Conservation (phyloP, 1,140 invertebrate genomes). For the Archegozetes longisetosus region DNA sequence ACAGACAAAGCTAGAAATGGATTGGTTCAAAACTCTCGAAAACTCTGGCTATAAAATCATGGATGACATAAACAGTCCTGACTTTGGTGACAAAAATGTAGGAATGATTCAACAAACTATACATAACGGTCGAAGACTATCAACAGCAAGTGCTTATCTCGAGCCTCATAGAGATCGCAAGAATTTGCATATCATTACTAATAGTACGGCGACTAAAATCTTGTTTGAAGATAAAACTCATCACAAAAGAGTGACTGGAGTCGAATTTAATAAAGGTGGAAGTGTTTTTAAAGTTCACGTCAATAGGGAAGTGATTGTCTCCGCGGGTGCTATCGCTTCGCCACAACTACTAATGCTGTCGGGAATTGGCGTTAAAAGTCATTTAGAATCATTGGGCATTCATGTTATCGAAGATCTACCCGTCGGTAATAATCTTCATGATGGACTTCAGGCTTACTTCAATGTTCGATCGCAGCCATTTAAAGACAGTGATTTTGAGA, state of each 20-base stretch:
- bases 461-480: too few relatives aligned
- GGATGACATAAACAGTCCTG: too few relatives aligned
- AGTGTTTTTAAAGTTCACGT: conserved; percentile 37
- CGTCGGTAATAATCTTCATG: conserved; percentile 64
- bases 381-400: conserved; percentile 29
- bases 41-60: too few relatives aligned
- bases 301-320: conserved; percentile 52
- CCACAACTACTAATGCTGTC: conserved; percentile 18
- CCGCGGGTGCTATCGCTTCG: conserved; percentile 49
- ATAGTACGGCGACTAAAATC: conserved; percentile 59
- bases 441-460: conserved; percentile 49
- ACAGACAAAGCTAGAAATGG: too few relatives aligned
- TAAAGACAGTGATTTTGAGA: too few relatives aligned
- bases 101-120: conserved; percentile 82
- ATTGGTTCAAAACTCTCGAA: too few relatives aligned
- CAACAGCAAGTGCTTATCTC: conserved; percentile 73
- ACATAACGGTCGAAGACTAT: conserved; percentile 61
- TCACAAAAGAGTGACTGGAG: conserved; percentile 49
- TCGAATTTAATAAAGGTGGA: conserved; percentile 46
- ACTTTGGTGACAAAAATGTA: too few relatives aligned
- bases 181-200: conserved; percentile 70
- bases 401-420: conserved; percentile 22
- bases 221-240: conserved; percentile 40
- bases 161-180: conserved; percentile 55
- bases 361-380: conserved; percentile 15